phyloP scores from a whole-genome alignment of 2,888 invertebrate genomes.

The Epistrophella euchroma region DNA sequence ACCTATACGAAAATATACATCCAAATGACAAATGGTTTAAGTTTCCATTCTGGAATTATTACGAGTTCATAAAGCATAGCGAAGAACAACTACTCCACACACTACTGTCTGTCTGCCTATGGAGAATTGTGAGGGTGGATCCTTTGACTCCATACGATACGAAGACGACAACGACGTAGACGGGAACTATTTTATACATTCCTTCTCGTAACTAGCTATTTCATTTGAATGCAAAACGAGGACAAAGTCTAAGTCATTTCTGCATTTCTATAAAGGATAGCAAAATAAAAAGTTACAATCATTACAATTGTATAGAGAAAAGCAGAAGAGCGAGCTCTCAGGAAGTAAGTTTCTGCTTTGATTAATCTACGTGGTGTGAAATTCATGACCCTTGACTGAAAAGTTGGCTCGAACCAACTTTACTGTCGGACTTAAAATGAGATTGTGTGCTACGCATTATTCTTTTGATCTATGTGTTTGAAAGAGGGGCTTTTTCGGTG shows the following conservation, averaged over 20 bases:
- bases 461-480: conserved; percentile 33
- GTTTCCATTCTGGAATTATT: conserved; percentile 74
- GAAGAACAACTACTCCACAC: conserved; percentile 23
- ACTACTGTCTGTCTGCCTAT: conserved; percentile 20
- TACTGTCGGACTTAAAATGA: neutral
- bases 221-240: conserved; percentile 56
- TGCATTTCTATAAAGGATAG: conserved; percentile 7
- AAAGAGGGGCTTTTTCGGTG: neutral
- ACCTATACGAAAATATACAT: conserved; percentile 52
- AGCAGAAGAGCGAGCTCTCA: conserved; percentile 26
- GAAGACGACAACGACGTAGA: neutral
- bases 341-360: conserved; percentile 57
- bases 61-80: conserved; percentile 71
- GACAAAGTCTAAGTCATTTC: conserved; percentile 28
- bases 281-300: conserved; percentile 58
- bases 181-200: conserved; percentile 31
- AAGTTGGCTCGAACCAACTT: conserved; percentile 38
- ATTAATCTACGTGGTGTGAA: conserved; percentile 67
- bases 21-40: conserved; percentile 73
- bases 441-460: conserved; percentile 47
- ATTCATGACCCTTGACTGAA: conserved; percentile 70
- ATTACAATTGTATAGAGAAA: conserved; percentile 48
- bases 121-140: conserved; percentile 36
- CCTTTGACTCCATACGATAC: neutral
- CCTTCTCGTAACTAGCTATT: conserved; percentile 39